Evolutionary conservation across 2,113 vertebrate genomes (phyloP).

Genomic region (Ammodytes dubius): DNA sequence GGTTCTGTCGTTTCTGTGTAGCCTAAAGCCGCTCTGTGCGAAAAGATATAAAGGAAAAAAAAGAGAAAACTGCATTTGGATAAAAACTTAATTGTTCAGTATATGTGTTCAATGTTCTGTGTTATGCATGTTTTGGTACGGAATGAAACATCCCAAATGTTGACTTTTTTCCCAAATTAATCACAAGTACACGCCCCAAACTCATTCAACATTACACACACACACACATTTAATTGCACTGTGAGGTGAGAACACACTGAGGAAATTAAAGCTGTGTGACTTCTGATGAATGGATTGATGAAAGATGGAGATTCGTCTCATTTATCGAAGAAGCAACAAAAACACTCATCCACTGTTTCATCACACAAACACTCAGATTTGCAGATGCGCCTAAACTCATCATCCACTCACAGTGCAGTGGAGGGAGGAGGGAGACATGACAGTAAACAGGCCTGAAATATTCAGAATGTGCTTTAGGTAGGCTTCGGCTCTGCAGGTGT

Average conservation of each 20-base stretch:
- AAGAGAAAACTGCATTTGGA: slow-evolving; percentile 77
- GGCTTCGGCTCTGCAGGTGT: slow-evolving; percentile 24
- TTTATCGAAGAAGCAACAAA: slow-evolving; percentile 19
- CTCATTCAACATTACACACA: slow-evolving; percentile 27
- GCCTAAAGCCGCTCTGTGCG: slow-evolving; percentile 80
- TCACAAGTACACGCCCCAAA: slow-evolving; percentile 39
- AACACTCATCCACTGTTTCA: neutral
- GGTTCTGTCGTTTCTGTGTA: slow-evolving; percentile 87
- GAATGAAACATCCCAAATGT: slow-evolving; percentile 84
- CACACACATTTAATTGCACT: slow-evolving; percentile 57
- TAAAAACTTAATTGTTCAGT: slow-evolving; percentile 82
- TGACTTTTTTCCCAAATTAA: slow-evolving; percentile 69
- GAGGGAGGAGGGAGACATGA: slow-evolving; percentile 54
- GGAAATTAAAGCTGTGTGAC: slow-evolving; percentile 64
- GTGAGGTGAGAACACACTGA: slow-evolving; percentile 80
- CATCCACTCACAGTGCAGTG: slow-evolving; percentile 43
- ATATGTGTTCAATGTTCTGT: slow-evolving; percentile 87
- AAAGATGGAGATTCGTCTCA: slow-evolving; percentile 44
- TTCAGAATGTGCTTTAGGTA: slow-evolving; percentile 46
- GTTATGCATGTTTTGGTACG: slow-evolving; percentile 87
- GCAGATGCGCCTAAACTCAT: slow-evolving; percentile 50
- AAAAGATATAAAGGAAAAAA: slow-evolving; percentile 51
- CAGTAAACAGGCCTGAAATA: slow-evolving; percentile 24
- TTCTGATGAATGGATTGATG: slow-evolving; percentile 57
- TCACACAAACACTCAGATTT: slow-evolving; percentile 39